phyloP scores from a whole-genome alignment of 2,113 vertebrate genomes.

The Loxodonta africana region DNA sequence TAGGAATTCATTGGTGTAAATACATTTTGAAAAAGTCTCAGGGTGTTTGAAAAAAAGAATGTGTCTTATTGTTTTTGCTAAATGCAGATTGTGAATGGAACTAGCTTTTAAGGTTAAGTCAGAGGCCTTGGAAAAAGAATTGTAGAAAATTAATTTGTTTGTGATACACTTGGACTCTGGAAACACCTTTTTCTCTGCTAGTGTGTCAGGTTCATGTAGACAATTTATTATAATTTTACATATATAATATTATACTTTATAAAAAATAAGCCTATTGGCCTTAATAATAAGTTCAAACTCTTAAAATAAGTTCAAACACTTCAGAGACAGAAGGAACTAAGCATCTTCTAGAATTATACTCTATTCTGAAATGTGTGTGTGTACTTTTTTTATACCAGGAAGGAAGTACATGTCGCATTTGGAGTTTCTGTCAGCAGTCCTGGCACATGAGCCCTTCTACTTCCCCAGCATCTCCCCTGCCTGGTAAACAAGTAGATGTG shows the following conservation, averaged over 20 bases:
- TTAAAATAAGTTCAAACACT: background rate
- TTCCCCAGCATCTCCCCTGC: background rate
- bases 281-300: background rate
- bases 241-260: conserved; percentile 15
- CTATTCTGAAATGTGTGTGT: background rate
- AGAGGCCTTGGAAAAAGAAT: conserved; percentile 25
- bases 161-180: background rate
- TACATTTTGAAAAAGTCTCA: background rate
- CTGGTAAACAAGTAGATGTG: background rate
- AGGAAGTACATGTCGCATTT: background rate
- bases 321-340: background rate
- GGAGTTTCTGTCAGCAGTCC: background rate
- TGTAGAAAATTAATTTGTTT: background rate
- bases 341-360: background rate
- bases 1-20: background rate
- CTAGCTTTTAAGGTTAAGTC: background rate
- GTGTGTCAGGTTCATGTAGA: background rate
- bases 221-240: background rate
- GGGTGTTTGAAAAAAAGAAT: background rate
- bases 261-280: background rate
- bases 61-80: conserved; percentile 21
- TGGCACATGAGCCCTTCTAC: background rate
- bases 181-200: conserved; percentile 49
- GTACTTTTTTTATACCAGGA: background rate
- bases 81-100: background rate